Percentiles rank a stretch among this genome's conserved stretches.
phyloP scores from a whole-genome alignment of 37 sponge, comb jelly and placozoan genomes.

The Beroe forskalii region DNA sequence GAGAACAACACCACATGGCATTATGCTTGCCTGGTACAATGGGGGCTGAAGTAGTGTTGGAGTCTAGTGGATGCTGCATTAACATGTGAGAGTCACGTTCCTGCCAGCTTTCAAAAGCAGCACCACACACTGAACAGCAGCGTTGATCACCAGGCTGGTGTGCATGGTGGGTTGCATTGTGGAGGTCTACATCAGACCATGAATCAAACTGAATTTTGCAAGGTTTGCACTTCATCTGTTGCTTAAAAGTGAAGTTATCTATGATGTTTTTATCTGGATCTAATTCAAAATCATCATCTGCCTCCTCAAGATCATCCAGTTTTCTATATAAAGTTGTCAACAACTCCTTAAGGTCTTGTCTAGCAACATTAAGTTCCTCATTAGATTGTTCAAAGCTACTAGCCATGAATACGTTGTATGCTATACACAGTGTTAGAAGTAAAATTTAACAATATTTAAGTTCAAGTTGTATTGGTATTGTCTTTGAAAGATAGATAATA shows the following conservation, averaged over 20 bases:
- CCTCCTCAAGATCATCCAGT: constrained; percentile 10
- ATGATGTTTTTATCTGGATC: constrained; percentile 51
- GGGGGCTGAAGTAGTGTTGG: not conserved
- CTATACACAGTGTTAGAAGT: too few species aligned
- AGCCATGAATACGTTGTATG: too few species aligned
- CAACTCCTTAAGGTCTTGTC: not conserved
- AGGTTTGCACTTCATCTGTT: not conserved
- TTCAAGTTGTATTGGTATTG: too few species aligned
- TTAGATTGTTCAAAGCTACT: not conserved
- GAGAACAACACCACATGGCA: constrained; percentile 18
- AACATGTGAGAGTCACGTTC: constrained; percentile 18
- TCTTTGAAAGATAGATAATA: too few species aligned
- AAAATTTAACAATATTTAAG: too few species aligned
- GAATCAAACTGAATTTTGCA: constrained; percentile 15
- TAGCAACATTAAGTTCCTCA: constrained; percentile 1
- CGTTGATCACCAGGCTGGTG: not conserved
- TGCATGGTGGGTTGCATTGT: constrained; percentile 19
- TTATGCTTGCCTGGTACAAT: not conserved
- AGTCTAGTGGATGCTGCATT: not conserved
- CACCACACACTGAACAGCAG: not conserved
- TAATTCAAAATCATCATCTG: not conserved
- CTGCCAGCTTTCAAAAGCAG: constrained; percentile 2
- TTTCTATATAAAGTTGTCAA: not conserved
- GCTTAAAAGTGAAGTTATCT: constrained; percentile 30
- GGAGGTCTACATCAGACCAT: constrained; percentile 8